phyloP scores from a whole-genome alignment of 2,797 vertebrate species.

The Sarcophilus harrisii region DNA sequence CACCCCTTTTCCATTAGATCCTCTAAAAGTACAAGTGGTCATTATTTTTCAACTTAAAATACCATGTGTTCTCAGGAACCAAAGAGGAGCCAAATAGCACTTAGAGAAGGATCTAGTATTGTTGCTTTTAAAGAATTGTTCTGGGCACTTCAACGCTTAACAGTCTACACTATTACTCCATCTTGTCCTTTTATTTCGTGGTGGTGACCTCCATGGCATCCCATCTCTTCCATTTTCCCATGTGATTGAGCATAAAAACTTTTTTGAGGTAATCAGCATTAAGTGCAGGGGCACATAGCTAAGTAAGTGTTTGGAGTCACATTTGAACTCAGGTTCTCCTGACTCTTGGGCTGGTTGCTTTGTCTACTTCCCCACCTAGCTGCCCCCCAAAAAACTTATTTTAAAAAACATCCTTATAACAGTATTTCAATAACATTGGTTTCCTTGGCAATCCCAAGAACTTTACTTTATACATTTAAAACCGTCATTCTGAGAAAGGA shows the following conservation, averaged over 20 bases:
- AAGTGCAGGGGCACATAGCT: neutral
- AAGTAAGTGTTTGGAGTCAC: neutral
- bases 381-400: neutral
- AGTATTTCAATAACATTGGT: neutral
- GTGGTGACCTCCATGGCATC: neutral
- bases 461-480: neutral
- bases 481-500: neutral
- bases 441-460: neutral
- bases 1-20: neutral
- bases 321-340: neutral
- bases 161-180: neutral
- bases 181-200: neutral
- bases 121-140: neutral
- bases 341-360: neutral
- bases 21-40: neutral
- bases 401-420: neutral
- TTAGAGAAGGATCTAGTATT: neutral
- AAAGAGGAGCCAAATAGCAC: neutral
- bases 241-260: neutral
- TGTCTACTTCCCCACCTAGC: neutral
- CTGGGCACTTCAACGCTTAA: neutral
- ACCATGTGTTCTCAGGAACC: neutral
- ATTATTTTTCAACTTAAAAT: neutral
- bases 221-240: neutral
- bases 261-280: neutral